Evolutionary conservation across 1,140 invertebrate species (phyloP), one percentile per base, ranked within the genome.

Genomic region (Popillia japonica): DNA sequence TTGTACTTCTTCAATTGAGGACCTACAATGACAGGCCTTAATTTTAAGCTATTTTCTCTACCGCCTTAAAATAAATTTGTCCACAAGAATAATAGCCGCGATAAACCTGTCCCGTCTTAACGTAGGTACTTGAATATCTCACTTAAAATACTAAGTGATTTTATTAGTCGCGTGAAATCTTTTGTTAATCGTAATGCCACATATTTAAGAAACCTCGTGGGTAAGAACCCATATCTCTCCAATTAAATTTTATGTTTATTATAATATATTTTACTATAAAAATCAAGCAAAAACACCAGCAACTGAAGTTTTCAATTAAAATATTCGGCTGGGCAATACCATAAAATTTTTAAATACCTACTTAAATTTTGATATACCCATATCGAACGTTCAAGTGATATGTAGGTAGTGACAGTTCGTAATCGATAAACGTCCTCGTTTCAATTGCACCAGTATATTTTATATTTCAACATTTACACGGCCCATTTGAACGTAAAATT

Each of bases 401-500:
- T 22, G 27, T 68, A 68, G 61, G 27, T 9, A 68, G 27, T 11
- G 20, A 34, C 8, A 68, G 27, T 27, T 68, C 14, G 61, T 34
- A 68, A 14, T 68, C 20, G 22, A 68, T 68, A 68, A 68, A 68
- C 3, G 61, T 34, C 61, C 61, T 22, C 20, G 7, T 68, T 68
- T 68, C 61, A 68, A 68, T 68, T 68, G 61, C 2, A 34, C 27
- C 10, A 22, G 61, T 27, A 34, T 68, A 68, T 68, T 27, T 68
- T 68, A 68, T 68, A 68, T 68, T 68, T 68, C 22, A 68, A 11
- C 61, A 34, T 27, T 68, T 68, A 34, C 61, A 27, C 61, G 61
- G 7, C 20, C 61, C 20, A 68, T 27, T 68, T 22, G 22, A 68
- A 68, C 61, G 61, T 68, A 68, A 27, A 68, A 68, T 68, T 68